Conservation (phyloP, 37 sponge, comb jelly and placozoan genomes). For the Theonella swinhoei region DNA sequence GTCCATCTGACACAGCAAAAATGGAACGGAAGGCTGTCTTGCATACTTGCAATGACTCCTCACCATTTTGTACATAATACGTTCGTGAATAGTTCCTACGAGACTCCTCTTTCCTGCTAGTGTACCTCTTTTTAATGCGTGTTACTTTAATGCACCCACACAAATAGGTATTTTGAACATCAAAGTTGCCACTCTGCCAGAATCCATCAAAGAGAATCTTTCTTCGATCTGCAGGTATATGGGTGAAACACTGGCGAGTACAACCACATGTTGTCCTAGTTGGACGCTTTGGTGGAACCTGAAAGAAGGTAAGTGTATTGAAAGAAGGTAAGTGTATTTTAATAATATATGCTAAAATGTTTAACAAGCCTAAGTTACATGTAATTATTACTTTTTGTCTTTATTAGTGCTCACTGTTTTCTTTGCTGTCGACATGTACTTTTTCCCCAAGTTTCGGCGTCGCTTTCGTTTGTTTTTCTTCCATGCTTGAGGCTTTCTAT, state of each 20-base stretch:
- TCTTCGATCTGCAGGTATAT: slow-evolving; percentile 7
- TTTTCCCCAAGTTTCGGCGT: too few relatives aligned
- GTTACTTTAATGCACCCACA: slow-evolving; percentile 26
- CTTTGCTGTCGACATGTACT: too few relatives aligned
- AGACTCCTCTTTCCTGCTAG: neutral
- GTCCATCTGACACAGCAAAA: slow-evolving; percentile 25
- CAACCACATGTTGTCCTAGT: slow-evolving; percentile 22
- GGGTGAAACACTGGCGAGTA: neutral
- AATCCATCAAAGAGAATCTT: slow-evolving; percentile 32
- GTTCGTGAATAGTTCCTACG: slow-evolving; percentile 16
- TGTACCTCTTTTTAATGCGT: neutral
- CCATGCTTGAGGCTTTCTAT: too few relatives aligned
- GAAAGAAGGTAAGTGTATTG: too few relatives aligned
- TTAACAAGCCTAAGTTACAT: too few relatives aligned
- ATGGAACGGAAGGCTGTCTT: slow-evolving; percentile 20
- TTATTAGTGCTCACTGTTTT: too few relatives aligned
- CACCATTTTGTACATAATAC: slow-evolving; percentile 21
- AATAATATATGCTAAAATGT: too few relatives aligned
- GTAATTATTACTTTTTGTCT: too few relatives aligned
- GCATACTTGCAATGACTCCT: slow-evolving; percentile 21
- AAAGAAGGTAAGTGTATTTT: too few relatives aligned
- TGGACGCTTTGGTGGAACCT: neutral
- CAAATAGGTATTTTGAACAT: slow-evolving; percentile 30
- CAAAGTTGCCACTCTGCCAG: slow-evolving; percentile 11
- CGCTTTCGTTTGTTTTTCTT: too few relatives aligned